These are phyloP conservation scores for Melinopterus prodromus DNA, from an alignment of 2,888 invertebrate species.

Conservation along the genomic window DNA sequence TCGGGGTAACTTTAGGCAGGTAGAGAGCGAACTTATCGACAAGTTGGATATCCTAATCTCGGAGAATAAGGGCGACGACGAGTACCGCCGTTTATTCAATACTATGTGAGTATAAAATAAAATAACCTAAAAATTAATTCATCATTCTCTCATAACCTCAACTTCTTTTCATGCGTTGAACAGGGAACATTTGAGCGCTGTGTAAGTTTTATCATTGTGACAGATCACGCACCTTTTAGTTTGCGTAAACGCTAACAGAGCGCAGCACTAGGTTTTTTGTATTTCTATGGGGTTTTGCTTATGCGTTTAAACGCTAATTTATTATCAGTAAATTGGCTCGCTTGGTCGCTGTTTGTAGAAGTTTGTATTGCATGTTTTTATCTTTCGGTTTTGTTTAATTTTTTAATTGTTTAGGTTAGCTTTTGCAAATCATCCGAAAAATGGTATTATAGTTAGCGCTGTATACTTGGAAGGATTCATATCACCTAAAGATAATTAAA, in stretches of 20 bases:
- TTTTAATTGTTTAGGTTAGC: background rate
- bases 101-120: constrained; percentile 81
- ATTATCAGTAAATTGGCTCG: background rate
- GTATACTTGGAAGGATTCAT: too few relatives aligned
- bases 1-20: constrained; percentile 87
- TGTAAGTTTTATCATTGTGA: constrained; percentile 72
- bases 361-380: constrained; percentile 6
- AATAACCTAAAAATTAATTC: constrained; percentile 5
- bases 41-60: constrained; percentile 92
- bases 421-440: background rate
- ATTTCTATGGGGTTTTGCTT: constrained; percentile 32
- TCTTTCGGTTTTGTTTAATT: background rate
- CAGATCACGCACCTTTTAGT: constrained; percentile 10
- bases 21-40: constrained; percentile 93
- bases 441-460: background rate
- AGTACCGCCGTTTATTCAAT: constrained; percentile 91
- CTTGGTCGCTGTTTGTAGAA: constrained; percentile 11
- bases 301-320: constrained; percentile 8
- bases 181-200: constrained; percentile 92
- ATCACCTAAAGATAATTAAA: too few relatives aligned
- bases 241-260: background rate
- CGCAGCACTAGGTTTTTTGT: background rate
- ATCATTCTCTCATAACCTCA: constrained; percentile 12
- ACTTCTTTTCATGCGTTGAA: constrained; percentile 37
- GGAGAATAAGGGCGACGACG: constrained; percentile 93